Base-by-base conservation (phyloP, 2,113 vertebrate genomes). In the Xiphias gladius region DNA sequence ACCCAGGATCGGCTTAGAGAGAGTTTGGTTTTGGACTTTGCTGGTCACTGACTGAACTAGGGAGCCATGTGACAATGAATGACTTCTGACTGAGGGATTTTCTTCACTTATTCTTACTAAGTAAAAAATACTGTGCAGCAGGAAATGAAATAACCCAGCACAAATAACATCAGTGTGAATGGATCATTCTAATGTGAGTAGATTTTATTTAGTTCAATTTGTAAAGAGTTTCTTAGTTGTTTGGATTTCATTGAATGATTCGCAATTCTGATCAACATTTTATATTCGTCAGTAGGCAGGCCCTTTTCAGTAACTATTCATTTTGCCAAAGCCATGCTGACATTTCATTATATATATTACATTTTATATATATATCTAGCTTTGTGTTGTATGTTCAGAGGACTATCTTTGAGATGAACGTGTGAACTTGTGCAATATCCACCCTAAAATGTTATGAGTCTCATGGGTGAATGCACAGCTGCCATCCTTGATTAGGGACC, bases 401-500 rank as follows among this genome's bases (percentile, higher is more conserved):
- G 17, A 19, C 59, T 73, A 32, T 54, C 30, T 82, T 79, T 57
- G 58, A 72, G 43, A 39, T 57, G 12, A 74, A 73, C 32, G 17
- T 62, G 54, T 86, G 69, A 88, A 78, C 86, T 85, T 93, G 64
- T 72, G 48, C 78, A 65, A 46, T 87, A 82, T 77, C 71, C 82
- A 80, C 67, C 82, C 86, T 43, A 74, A 89, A 73, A 82, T 93
- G 73, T 91, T 92, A 91, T 83, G 88, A 85, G 88, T 93, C 93
- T 93, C 92, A 57, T 50, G 92, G 86, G 92, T 85, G 78, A 90
- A 83, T 88, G 83, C 72, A 82, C 88, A 88, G 87, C 93, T 95
- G 81, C 89, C 87, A 92, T 78, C 65, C 85, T 89, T 90, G 84
- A 92, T 95, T 92, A 94, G 85, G 62, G 83, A 87, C 89, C 90